These are phyloP conservation scores for Psilanteris sp. DNA, from an alignment of 1,140 invertebrate species.

Conservation along the genomic window DNA sequence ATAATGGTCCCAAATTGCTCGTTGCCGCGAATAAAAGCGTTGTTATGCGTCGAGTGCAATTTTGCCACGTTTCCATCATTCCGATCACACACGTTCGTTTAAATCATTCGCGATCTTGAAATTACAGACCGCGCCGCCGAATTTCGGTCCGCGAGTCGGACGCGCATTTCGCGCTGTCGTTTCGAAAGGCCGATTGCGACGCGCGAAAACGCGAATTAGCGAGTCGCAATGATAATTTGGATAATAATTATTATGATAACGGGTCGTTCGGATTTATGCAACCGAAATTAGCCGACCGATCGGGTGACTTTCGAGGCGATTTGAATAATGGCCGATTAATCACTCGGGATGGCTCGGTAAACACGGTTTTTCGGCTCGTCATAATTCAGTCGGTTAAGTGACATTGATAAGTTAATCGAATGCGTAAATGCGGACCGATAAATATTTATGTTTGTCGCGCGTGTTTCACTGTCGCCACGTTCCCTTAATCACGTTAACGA, in stretches of 20 bases:
- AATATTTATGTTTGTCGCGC: slow-evolving; percentile 48
- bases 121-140: too few species aligned
- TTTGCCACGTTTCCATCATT: not conserved
- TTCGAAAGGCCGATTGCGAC: too few species aligned
- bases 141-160: too few species aligned
- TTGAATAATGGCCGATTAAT: slow-evolving; percentile 47
- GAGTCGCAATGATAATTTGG: slow-evolving; percentile 9
- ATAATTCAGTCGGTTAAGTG: slow-evolving; percentile 46
- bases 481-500: slow-evolving; percentile 27
- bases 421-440: slow-evolving; percentile 40
- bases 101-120: too few species aligned
- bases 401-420: slow-evolving; percentile 55
- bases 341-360: slow-evolving; percentile 49
- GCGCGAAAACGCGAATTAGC: too few species aligned
- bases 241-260: too few species aligned
- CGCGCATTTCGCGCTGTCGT: too few species aligned
- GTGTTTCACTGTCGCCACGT: slow-evolving; percentile 23
- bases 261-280: too few species aligned
- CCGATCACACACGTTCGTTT: too few species aligned
- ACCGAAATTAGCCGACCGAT: slow-evolving; percentile 39
- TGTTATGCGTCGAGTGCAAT: not conserved
- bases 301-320: slow-evolving; percentile 24
- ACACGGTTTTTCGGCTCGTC: slow-evolving; percentile 31
- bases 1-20: slow-evolving; percentile 33
- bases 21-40: slow-evolving; percentile 7